Base-by-base conservation (phyloP, 1,140 invertebrate species). In the Drosophila trapezifrons region DNA sequence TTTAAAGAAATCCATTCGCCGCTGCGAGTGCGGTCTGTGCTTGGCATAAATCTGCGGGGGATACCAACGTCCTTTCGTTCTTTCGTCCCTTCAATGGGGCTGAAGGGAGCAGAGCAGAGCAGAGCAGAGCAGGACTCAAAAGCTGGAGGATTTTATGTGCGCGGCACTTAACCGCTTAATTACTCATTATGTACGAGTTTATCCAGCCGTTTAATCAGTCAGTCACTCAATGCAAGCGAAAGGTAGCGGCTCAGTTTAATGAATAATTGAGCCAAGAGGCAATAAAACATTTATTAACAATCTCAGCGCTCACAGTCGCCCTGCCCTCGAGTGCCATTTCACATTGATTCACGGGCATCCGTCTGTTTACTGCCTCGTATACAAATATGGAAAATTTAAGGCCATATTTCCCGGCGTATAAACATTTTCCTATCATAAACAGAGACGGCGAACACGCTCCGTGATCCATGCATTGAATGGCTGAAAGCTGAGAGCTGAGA, bases 241-340 rank as follows among this genome's bases (percentile, higher is more conserved):
- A 71, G 67, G 67, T 71, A 71, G 35, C n/a, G n/a, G n/a, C 42
- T 27, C 67, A 70, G 37, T 71, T 70, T 32, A 71, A 71, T 47
- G 51, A 49, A 71, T 71, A 71, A 71, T 71, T 71, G 51, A 71
- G 65, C 43, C 51, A 71, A 42, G 40, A 52, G 65, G 51, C 67
- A 70, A 71, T 71, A 71, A 71, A 71, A 71, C 65, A 71, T 71
- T 71, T 57, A 70, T 71, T 71, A 71, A 70, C 51, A 71, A 58
- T 70, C 67, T 71, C 27, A 10, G 25, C 49, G 18, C 49, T 57
- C 22, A 13, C 12, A 67, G 22, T 25, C 37, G 10, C n/a, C 25
- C 12, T 45, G 46, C 57, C 42, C 73, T 18, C 27, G 51, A 57
- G 42, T 42, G 51, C 25, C 25, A 59, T 70, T 73, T 46, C 25